phyloP scores from a whole-genome alignment of 2,888 invertebrate species.

The Xanthorhoe spadicearia region DNA sequence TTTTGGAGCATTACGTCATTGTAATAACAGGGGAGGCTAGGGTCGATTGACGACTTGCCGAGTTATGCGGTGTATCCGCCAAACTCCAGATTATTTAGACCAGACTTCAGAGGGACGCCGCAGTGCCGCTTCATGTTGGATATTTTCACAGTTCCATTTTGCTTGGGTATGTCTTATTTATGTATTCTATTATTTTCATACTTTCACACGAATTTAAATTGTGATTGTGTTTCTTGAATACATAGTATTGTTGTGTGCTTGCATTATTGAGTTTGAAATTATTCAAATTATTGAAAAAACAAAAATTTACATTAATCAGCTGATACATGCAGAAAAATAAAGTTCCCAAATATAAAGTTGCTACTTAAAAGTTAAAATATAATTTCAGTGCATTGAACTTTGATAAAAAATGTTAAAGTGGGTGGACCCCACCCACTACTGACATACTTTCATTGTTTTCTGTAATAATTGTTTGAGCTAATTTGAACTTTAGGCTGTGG shows the following conservation, averaged over 20 bases:
- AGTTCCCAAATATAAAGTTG: too few relatives aligned
- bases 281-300: not conserved
- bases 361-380: too few relatives aligned
- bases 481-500: constrained; percentile 5
- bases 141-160: not conserved
- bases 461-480: constrained; percentile 7
- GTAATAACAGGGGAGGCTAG: constrained; percentile 56
- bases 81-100: constrained; percentile 50
- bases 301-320: constrained; percentile 1
- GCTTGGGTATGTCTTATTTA: not conserved
- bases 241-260: constrained; percentile 20
- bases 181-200: not conserved
- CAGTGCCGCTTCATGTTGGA: constrained; percentile 13
- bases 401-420: not conserved
- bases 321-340: not conserved
- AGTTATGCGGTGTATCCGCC: constrained; percentile 50
- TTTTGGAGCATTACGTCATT: constrained; percentile 84
- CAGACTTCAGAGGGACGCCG: constrained; percentile 35
- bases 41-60: constrained; percentile 50
- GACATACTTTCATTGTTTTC: constrained; percentile 23
- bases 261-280: not conserved
- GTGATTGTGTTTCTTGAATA: constrained; percentile 42
- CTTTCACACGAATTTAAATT: constrained; percentile 23
- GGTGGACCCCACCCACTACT: constrained; percentile 23
- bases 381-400: constrained; percentile 8